A percentile compares a stretch with the other conserved stretches of the same genome.
Evolutionary conservation across 2,888 invertebrate species (phyloP).

Genomic region (Silvanus unidentatus): DNA sequence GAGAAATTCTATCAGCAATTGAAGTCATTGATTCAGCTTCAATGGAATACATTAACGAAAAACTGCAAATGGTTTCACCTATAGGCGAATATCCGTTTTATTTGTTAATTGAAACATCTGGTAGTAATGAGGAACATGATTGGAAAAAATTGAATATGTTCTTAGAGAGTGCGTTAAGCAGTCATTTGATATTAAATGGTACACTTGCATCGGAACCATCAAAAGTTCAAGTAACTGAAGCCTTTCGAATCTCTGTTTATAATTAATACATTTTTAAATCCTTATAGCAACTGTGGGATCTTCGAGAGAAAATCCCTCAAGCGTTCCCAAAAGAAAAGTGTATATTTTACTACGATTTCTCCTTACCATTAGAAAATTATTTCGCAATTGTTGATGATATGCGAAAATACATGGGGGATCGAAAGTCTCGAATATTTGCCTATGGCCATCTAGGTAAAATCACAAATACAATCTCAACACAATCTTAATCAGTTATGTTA

Average conservation of each 20-base stretch:
- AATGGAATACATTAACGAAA: constrained; percentile 57
- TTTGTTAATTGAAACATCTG: constrained; percentile 78
- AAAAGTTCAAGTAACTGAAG: constrained; percentile 65
- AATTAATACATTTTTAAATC: not conserved
- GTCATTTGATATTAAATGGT: constrained; percentile 71
- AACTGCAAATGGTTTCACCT: constrained; percentile 56
- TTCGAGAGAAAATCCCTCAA: constrained; percentile 78
- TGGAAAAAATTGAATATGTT: constrained; percentile 76
- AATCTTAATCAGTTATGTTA: constrained; percentile 6
- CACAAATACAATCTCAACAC: not conserved
- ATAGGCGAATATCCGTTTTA: constrained; percentile 72
- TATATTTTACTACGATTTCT: constrained; percentile 90
- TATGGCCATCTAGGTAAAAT: constrained; percentile 89
- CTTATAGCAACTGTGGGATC: constrained; percentile 70
- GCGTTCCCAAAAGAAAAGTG: constrained; percentile 71
- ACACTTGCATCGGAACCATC: constrained; percentile 72
- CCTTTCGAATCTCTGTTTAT: constrained; percentile 2
- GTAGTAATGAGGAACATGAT: constrained; percentile 78
- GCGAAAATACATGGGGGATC: constrained; percentile 56
- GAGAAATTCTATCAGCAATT: constrained; percentile 90
- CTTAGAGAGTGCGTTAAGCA: constrained; percentile 64
- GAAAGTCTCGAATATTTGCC: constrained; percentile 64
- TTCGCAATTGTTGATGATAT: constrained; percentile 74
- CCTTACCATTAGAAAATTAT: constrained; percentile 72
- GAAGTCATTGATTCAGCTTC: constrained; percentile 83